A percentile compares a stretch with the other conserved stretches of the same genome.
These are phyloP conservation scores for Diphyllodes magnificus DNA, from an alignment of 2,113 vertebrate species.

Conservation along the genomic window DNA sequence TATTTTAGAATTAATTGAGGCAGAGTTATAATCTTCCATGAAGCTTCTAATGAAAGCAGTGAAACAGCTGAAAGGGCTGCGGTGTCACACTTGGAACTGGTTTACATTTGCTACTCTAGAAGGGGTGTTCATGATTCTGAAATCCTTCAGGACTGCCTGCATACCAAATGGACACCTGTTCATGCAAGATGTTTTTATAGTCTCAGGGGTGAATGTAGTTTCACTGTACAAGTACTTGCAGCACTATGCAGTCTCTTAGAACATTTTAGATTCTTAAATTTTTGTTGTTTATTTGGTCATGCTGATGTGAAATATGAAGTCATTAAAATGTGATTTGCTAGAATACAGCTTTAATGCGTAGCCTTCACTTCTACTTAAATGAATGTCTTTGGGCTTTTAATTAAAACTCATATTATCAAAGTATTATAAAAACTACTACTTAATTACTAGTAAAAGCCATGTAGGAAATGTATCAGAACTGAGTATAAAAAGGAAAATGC, in stretches of 20 bases:
- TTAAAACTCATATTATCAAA: neutral
- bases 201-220: neutral
- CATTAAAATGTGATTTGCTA: neutral
- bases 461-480: neutral
- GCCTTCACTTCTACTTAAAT: neutral
- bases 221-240: neutral
- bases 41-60: neutral
- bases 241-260: neutral
- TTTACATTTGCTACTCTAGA: neutral
- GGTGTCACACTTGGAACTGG: neutral
- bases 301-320: neutral
- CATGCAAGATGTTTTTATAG: neutral
- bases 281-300: neutral
- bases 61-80: constrained; percentile 19
- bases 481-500: neutral
- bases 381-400: neutral
- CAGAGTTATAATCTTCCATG: neutral
- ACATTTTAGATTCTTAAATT: neutral
- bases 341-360: neutral
- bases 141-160: neutral
- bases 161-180: constrained; percentile 15
- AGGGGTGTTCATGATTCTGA: neutral
- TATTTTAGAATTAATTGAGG: neutral
- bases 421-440: neutral
- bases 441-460: neutral